Conservation (phyloP, 2,797 vertebrate genomes). For the Myotis daubentonii region DNA sequence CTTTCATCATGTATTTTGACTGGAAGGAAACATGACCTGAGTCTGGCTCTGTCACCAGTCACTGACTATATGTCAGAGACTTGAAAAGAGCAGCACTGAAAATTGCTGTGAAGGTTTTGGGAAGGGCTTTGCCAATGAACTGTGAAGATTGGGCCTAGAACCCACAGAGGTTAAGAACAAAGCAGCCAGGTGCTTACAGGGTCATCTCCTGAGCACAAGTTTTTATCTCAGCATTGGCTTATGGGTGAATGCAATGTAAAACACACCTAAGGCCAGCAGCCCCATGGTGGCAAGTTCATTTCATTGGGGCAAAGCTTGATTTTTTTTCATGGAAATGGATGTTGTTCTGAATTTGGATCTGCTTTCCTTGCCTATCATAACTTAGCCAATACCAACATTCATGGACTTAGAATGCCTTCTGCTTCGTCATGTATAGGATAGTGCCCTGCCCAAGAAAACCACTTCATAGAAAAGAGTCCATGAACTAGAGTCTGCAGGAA, state of each 20-base stretch:
- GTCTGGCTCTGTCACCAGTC: not conserved
- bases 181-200: not conserved
- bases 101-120: not conserved
- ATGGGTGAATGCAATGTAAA: not conserved
- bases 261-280: not conserved
- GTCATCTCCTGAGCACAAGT: too few species aligned
- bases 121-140: constrained; percentile 7
- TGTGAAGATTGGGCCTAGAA: not conserved
- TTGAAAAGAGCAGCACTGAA: not conserved
- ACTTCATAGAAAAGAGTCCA: not conserved
- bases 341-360: not conserved
- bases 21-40: not conserved
- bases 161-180: not conserved
- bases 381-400: not conserved
- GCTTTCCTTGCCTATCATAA: not conserved
- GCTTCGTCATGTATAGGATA: not conserved
- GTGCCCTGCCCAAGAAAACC: not conserved
- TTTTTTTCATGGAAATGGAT: not conserved
- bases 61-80: not conserved
- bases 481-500: not conserved
- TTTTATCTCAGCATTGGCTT: not conserved
- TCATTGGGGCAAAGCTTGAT: not conserved
- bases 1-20: not conserved
- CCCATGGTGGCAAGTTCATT: not conserved
- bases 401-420: not conserved